Conservation (phyloP, 2,113 vertebrate genomes). For the Ceratotherium simum region DNA sequence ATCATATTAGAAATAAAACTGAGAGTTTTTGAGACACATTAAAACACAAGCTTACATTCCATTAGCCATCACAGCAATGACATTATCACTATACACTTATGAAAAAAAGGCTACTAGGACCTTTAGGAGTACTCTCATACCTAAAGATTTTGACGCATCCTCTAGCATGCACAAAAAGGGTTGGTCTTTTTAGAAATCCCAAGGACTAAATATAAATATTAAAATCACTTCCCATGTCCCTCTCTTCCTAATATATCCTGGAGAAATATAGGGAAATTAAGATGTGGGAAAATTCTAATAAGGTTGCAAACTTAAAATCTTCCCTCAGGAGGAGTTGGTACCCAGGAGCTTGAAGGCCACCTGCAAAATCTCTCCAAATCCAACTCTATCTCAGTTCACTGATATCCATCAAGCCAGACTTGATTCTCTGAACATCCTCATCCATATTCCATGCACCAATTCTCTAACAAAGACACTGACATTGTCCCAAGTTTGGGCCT, state of each 20-base stretch:
- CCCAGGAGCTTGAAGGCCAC: background rate
- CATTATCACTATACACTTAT: background rate
- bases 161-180: background rate
- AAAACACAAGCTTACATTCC: background rate
- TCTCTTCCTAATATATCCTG: background rate
- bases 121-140: background rate
- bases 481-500: background rate
- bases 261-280: background rate
- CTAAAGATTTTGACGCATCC: background rate
- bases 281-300: background rate
- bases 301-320: background rate
- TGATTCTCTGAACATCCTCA: background rate
- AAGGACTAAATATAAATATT: background rate
- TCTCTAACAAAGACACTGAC: background rate
- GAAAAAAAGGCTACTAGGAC: background rate
- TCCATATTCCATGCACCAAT: background rate
- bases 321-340: background rate
- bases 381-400: background rate
- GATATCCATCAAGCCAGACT: background rate
- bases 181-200: conserved; percentile 16
- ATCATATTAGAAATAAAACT: background rate
- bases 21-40: background rate
- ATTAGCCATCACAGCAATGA: background rate
- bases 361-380: background rate
- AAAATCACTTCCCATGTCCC: background rate